Evolutionary conservation across 2,888 invertebrate genomes (phyloP), one percentile per base, ranked within the genome.

Genomic region (Germaria angustata): DNA sequence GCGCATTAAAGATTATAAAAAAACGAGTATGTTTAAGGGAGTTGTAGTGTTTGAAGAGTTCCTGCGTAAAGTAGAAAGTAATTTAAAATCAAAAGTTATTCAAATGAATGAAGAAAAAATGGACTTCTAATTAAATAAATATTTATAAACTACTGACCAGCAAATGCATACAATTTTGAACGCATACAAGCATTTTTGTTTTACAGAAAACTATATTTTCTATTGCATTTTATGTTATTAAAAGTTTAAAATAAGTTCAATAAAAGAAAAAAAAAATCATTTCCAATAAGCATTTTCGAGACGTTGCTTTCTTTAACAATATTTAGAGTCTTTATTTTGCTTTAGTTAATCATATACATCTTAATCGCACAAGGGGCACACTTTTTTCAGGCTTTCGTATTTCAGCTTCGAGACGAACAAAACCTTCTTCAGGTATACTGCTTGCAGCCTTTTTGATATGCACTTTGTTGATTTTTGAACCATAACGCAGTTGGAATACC

Each of bases 31-130:
- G 88, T 93, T 94, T 72, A 93, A 94, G 84, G 92, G 94, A 11
- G 92, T 96, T 7, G 92, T 93, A 63, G 91, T 95, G 2, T 96
- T 96, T 89, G 94, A 95, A 85, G 94, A 94, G 86, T 96, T 96
- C 91, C 89, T 96, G 13, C 92, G 94, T 71, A 92, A 92, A 59
- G 87, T 96, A 66, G 94, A 94, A 85, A 91, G 88, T 1, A 88
- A 87, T 55, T 87, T 87, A 32, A 90, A 89, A 63, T 66, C 81
- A 24, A 87, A 87, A 75, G 83, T 86, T 1, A 85, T 87, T 51
- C 86, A 86, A 80, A 73, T 85, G n/a, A 87, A 87, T 84, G 88
- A 88, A 83, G 80, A 81, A 28, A 87, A 85, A 80, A 85, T 91
- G 86, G 90, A 90, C 24, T 91, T 90, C 85, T 90, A 68, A 9